Evolutionary conservation across 2,113 vertebrate species (phyloP), one percentile per base, ranked within the genome.

Genomic region (Semnopithecus entellus): DNA sequence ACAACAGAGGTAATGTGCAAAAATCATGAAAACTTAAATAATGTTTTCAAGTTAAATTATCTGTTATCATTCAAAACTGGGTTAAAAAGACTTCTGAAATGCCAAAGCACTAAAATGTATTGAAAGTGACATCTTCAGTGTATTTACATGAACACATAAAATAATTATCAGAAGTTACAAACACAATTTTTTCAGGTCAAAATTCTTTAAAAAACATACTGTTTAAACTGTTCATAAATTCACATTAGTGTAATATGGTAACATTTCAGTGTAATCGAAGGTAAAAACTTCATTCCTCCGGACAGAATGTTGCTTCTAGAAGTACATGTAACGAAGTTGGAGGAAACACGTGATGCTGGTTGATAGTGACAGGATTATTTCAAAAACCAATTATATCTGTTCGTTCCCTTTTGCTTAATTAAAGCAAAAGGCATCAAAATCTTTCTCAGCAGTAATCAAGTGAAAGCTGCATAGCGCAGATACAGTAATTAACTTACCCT

Each of bases 321-420:
- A 98, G 96, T 82, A 97, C 0, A 0, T 48, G 89, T 79, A 98
- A 98, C 88, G 30, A 98, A 98, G 97, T 97, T 98, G 85, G 76
- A 97, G 87, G 48, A 93, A 98, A 97, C 95, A 96, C 66, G 97
- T 40, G 95, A 98, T 0, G 97, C 96, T 97, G 97, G 88, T 97
- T 97, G 98, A 97, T 97, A 98, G 95, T 95, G 98, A 98, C 98
- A 98, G 98, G 98, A 98, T 98, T 98, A 99, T 98, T 98, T 98
- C 98, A 98, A 98, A 99, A 98, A 97, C 98, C 98, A 99, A 99
- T 99, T 98, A 98, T 99, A 99, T 99, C 98, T 98, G 98, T 99
- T 99, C 99, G 98, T 99, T 99, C 98, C 99, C 99, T 99, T 99
- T 99, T 99, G 98, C 99, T 99, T 99, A 99, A 99, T 99, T 99